Evolutionary conservation across 2,113 vertebrate species (phyloP).

Genomic region (Meles meles): DNA sequence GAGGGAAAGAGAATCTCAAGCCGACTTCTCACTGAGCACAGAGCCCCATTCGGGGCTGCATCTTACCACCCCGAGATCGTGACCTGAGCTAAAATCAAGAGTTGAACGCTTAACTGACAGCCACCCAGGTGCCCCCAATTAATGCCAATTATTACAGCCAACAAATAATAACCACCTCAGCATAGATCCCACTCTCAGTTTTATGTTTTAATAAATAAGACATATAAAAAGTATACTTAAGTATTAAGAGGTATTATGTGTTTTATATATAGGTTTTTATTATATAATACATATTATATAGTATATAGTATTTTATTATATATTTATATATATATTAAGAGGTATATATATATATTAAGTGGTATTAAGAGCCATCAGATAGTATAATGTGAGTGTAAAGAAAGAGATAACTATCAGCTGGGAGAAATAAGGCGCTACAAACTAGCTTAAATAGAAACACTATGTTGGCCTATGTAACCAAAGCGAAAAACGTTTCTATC

Average conservation of each 20-base stretch:
- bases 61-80: neutral
- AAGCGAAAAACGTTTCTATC: neutral
- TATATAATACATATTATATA: too few relatives aligned
- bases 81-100: neutral
- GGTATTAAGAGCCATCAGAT: neutral
- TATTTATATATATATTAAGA: too few relatives aligned
- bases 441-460: neutral
- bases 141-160: neutral
- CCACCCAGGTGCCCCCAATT: neutral
- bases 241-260: too few relatives aligned
- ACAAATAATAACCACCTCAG: neutral
- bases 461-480: neutral
- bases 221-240: neutral
- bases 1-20: neutral
- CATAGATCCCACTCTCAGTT: neutral
- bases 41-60: neutral
- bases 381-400: neutral
- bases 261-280: too few relatives aligned
- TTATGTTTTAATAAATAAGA: neutral
- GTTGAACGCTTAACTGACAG: neutral
- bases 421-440: neutral
- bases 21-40: neutral
- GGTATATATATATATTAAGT: neutral
- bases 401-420: neutral
- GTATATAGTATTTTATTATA: too few relatives aligned